These are phyloP conservation scores for Caenorhabditis becei DNA, from an alignment of 2,888 invertebrate genomes.

Conservation along the genomic window DNA sequence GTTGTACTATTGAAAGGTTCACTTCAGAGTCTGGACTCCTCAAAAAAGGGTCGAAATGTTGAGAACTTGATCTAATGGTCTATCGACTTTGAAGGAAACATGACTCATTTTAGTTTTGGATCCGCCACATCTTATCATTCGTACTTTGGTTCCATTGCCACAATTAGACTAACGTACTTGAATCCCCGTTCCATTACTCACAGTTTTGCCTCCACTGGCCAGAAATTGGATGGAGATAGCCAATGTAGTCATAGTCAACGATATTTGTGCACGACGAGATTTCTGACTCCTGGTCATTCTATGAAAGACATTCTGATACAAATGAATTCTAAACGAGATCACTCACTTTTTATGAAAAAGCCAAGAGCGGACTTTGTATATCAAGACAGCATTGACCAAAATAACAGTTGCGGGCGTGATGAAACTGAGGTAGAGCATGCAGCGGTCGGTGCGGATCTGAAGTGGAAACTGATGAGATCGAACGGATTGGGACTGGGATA, in stretches of 20 bases:
- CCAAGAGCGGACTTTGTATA: constrained; percentile 31
- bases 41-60: too few species aligned
- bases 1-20: background rate
- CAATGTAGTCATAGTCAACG: constrained; percentile 33
- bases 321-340: background rate
- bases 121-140: too few species aligned
- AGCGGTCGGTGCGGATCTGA: constrained; percentile 29
- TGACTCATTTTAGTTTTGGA: too few species aligned
- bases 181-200: too few species aligned
- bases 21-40: too few species aligned
- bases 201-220: constrained; percentile 32
- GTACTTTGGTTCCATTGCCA: too few species aligned
- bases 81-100: too few species aligned
- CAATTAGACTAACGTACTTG: too few species aligned
- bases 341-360: constrained; percentile 26
- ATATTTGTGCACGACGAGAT: constrained; percentile 19
- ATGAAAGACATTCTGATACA: too few species aligned
- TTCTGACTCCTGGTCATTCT: constrained; percentile 10
- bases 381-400: constrained; percentile 15
- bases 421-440: constrained; percentile 27
- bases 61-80: too few species aligned
- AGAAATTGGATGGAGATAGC: constrained; percentile 30
- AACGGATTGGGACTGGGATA: background rate
- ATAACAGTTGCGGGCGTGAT: constrained; percentile 15
- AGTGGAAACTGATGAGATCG: background rate